Percentiles rank a stretch among this genome's conserved stretches.
These are phyloP conservation scores for Drosophila parabipectinata DNA, from an alignment of 1,140 invertebrate genomes.

Conservation along the genomic window DNA sequence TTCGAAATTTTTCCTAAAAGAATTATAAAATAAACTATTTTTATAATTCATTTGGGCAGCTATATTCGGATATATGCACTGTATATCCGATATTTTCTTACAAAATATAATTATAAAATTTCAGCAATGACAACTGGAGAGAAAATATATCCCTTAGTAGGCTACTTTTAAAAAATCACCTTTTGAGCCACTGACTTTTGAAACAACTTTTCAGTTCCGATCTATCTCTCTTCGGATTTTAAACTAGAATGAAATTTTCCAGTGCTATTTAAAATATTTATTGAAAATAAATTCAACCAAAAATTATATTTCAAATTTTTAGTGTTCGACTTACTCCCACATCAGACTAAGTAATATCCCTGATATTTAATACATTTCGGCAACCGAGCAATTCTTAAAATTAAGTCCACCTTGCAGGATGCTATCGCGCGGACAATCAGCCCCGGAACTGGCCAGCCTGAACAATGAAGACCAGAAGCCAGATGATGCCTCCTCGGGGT, in stretches of 20 bases:
- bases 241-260: slow-evolving; percentile 56
- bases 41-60: too few relatives aligned
- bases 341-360: background rate
- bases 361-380: background rate
- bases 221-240: slow-evolving; percentile 34
- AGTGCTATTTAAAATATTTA: slow-evolving; percentile 12
- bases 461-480: background rate
- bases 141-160: background rate
- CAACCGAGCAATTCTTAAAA: background rate
- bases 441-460: slow-evolving; percentile 17
- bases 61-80: too few relatives aligned
- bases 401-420: slow-evolving; percentile 6
- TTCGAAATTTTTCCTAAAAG: too few relatives aligned
- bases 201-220: background rate
- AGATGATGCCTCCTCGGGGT: background rate
- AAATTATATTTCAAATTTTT: slow-evolving; percentile 2
- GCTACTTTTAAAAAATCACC: background rate
- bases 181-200: background rate
- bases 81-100: too few relatives aligned
- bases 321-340: background rate
- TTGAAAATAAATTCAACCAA: background rate
- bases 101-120: too few relatives aligned
- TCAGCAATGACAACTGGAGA: too few relatives aligned
- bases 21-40: too few relatives aligned
- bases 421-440: slow-evolving; percentile 48